Evolutionary conservation across 53 echinoderm and acorn worm genomes (phyloP), one percentile per base, ranked within the genome.

Genomic region (Holothuria leucospilota): DNA sequence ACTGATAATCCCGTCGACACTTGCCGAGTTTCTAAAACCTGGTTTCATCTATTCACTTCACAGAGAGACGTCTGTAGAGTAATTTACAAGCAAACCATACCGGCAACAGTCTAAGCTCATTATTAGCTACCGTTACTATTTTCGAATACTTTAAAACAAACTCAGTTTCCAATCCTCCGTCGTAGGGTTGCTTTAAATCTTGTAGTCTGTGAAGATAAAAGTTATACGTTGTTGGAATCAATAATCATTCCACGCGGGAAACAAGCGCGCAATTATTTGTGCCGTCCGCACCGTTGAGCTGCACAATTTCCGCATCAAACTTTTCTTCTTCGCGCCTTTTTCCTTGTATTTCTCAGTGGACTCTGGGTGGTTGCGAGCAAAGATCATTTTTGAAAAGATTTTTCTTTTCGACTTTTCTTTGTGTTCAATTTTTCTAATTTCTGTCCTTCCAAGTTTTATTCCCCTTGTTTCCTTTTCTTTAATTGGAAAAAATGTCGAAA

Each of bases 181-280:
- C 56, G 18, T 18, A 0, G 15, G 13, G 27, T 75, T 49, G 75
- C 75, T 75, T 75, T 75, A 75, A 68, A 49, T 75, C 49, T 25
- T 51, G 20, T 10, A 75, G 23, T 52, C 11, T 46, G 16, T 75
- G 75, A 52, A 75, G 26, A 49, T 51, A 75, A 56, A 52, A 75
- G 52, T 49, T 52, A 26, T n/a, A 25, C 75, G 28, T 49, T 75
- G 51, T 24, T 11, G 5, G 23, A 39, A 75, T 75, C 75, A 39
- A 75, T 75, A 75, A n/a, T 49, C 75, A 75, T 75, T 20, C 75
- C 75, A 75, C 46, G 75, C 75, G 75, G 75, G 75, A 75, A 75
- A 75, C 75, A 75, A 75, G 75, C 75, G 75, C 75, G 75, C 75
- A 75, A 75, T 75, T 75, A 75, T 52, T 52, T 52, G 52, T 51